Base-by-base conservation (phyloP, 1,140 invertebrate species). In the Bacillus rossius region DNA sequence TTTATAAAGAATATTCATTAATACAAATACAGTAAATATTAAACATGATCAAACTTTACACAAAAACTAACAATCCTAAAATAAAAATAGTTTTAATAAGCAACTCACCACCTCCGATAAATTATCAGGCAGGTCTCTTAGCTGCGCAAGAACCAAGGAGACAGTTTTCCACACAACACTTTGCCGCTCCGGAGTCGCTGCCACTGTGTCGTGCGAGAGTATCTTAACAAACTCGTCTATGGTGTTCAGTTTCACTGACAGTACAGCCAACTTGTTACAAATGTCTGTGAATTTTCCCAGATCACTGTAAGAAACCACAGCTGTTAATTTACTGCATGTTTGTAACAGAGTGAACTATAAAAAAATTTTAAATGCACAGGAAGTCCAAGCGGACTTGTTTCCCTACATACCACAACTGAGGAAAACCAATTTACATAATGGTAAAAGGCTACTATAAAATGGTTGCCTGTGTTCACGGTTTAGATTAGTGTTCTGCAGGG, bases 221-320 rank as follows among this genome's bases (percentile, higher is more conserved):
- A 63, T 61, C 41, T 71, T 55, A 20, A 17, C 51, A 38, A 71
- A 50, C 5, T 67, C 8, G 5, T 62, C 37, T 42, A 63, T 58
- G 57, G 72, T 55, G 19, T 74, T 65, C 1, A 70, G 17, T 53
- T 59, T 51, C 5, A 69, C 52, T 22, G 63, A 40, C 43, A 70
- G 29, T 10, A 60, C 48, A 1, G 64, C 49, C 16, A 73, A 50
- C 62, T 66, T 74, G 7, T 65, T 64, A 5, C 73, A 57, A 38
- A 67, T 69, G 13, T 68, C 56, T n/a, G 20, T 25, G 34, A 69
- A 70, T 14, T 77, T 76, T 10, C 61, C 22, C 14, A 55, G 40
- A 22, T 73, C 69, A 58, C 71, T 76, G 58, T 53, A 73, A 68
- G 29, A 16, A 13, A 61, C 17, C 29, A 17, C 41, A 23, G 13